Evolutionary conservation across 2,888 invertebrate species (phyloP), one percentile per base, ranked within the genome.

Genomic region (Ichneumoninae sp.): DNA sequence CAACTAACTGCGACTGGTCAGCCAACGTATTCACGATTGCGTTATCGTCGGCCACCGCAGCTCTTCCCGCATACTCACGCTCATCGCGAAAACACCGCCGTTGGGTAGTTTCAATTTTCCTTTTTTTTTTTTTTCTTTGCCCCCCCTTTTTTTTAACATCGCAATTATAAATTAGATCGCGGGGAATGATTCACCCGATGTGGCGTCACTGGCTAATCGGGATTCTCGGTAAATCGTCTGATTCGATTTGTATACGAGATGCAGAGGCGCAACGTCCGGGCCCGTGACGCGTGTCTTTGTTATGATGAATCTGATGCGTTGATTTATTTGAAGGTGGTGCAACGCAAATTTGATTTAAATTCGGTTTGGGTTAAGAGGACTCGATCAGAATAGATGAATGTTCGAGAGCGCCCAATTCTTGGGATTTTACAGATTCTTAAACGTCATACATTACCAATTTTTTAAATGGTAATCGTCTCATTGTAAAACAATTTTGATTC

Each of bases 101-200:
- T 22, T 16, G 8, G 13, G 36, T 7, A 47, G 44, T 22, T 44
- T 68, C 8, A 44, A 33, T 33, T 33, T 33, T 33, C 33, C 30
- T n/a, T 57, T 26, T 57, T 13, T 19, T 13, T 19, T 71, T 71
- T n/a, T 57, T 26, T 57, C 6, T 19, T 54, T 54, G 1, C 40
- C 40, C 40, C 40, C 40, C 40, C n/a, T 40, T 16, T 54, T 40
- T 76, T 76, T 47, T 3, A 16, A 47, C 33, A 71, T 36, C 1
- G 22, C 54, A 83, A 80, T 80, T 76, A 76, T 72, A 70, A 84
- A 81, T 84, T 80, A 54, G 68, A 70, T 84, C 54, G 72, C 60
- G 19, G 22, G n/a, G n/a, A 13, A 71, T 84, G 84, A 84, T 65
- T 84, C 84, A 84, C 69, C 69, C 26, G 30, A 47, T 13, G 44